Base-by-base conservation (phyloP, 2,113 vertebrate species). In the Limanda limanda region DNA sequence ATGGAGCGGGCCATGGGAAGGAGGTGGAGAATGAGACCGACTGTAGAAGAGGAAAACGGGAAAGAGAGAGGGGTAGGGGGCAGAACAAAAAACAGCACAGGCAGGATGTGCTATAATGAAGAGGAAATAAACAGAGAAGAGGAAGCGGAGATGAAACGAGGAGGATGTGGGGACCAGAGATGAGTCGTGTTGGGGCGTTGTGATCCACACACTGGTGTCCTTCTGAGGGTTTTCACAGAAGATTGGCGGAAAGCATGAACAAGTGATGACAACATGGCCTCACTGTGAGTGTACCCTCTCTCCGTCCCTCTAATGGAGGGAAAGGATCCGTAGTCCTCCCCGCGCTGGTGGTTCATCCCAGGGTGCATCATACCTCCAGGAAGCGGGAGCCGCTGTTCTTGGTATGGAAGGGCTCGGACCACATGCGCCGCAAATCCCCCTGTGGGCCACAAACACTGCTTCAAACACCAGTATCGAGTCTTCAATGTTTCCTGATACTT, bases 351-450 rank as follows among this genome's bases (percentile, higher is more conserved):
- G 56, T 25, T 71, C 52, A 35, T 86, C 85, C 81, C 78, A 68
- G 68, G 82, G 87, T 90, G 93, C 96, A 98, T 99, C 98, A 99
- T 99, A 99, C 98, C 92, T 99, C 98, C 93, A 99, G 94, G 95
- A 99, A 99, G 25, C 98, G 96, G 67, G 98, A 96, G 94, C 95
- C 97, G 95, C 92, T 96, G 94, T 96, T 83, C 95, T 99, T 99
- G 93, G 96, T 67, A 84, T 99, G 97, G 94, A 99, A 99, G 18
- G 98, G 98, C 93, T 99, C 98, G 8, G 98, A 99, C 98, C 98
- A 99, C 98, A 99, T 99, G 93, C 98, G 96, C 69, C 98, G 96
- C 84, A 99, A 94, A 93, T 99, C 98, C 24, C 98, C 98, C 98
- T 99, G 86, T 7, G 48, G 47, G 82, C 15, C 78, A 68, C 78